phyloP scores from a whole-genome alignment of 2,888 invertebrate genomes.

The Cosmia trapezina region DNA sequence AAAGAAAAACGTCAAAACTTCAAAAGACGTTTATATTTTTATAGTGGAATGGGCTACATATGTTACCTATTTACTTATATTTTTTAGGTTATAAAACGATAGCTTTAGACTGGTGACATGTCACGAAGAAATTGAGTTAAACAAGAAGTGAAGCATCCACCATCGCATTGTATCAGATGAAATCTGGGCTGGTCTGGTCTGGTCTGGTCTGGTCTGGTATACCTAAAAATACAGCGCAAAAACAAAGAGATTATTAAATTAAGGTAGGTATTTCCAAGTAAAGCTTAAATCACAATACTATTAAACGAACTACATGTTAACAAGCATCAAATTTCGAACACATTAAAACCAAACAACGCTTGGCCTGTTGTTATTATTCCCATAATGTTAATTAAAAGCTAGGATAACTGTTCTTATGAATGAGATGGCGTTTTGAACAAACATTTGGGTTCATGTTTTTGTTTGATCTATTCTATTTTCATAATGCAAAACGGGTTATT shows the following conservation, averaged over 20 bases:
- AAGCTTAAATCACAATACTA: constrained; percentile 10
- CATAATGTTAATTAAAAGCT: constrained; percentile 73
- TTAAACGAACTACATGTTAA: constrained; percentile 20
- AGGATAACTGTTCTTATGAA: constrained; percentile 69
- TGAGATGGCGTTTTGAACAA: constrained; percentile 71
- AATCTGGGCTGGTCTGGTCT: too few species aligned
- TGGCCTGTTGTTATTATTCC: constrained; percentile 60
- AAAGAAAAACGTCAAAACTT: constrained; percentile 6
- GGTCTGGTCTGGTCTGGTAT: too few species aligned
- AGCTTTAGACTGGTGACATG: not conserved
- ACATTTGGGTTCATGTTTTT: constrained; percentile 74
- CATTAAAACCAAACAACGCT: constrained; percentile 6
- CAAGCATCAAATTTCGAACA: constrained; percentile 31
- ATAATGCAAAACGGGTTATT: constrained; percentile 84
- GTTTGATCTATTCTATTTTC: constrained; percentile 81
- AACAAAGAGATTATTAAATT: not conserved
- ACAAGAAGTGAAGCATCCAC: too few species aligned
- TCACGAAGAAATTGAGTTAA: not conserved
- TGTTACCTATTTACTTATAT: not conserved
- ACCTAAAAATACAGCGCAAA: not conserved
- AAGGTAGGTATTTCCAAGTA: not conserved
- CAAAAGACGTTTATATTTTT: constrained; percentile 6
- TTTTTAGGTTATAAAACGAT: not conserved
- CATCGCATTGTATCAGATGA: not conserved
- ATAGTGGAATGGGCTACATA: not conserved